Base-by-base conservation (phyloP, 2,797 vertebrate species). In the Melanotaenia trifasciata region DNA sequence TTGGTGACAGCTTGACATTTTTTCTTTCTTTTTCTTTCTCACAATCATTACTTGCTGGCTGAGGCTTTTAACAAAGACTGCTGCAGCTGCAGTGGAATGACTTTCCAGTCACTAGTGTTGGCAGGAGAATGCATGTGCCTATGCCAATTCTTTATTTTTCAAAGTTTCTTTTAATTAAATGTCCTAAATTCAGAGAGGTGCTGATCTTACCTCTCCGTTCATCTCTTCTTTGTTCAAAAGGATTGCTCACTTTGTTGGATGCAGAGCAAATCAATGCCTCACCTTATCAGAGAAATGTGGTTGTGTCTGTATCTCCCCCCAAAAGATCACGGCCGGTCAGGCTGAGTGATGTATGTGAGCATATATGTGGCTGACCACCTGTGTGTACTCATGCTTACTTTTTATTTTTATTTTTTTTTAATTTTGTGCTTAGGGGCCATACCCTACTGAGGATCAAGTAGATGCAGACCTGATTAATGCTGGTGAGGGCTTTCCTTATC, bases 401-500 rank as follows among this genome's bases (percentile, higher is more conserved):
- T 28, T 28, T 28, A 28, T 67, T 62, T 3, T 50, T 80, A 68
- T 77, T 45, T 91, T 53, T 80, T 18, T 4, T 38, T 80, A 66
- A 78, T 40, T 91, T 53, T 81, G 20, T 90, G 73, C 12, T 45
- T 82, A 99, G 98, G 98, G 98, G 67, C 98, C 98, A 0, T 99
- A 99, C 79, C 98, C 98, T n/a, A 83, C 94, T 35, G 94, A 96
- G 78, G 92, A 88, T 5, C 94, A 95, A 77, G 96, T 97, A 40
- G 98, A 99, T 86, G 95, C 98, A 74, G 98, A 99, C 83, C 95
- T 99, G 63, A 99, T 99, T 86, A 99, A 99, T 62, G 98, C 98
- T 76, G 98, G 98, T 98, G 93, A 95, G 87, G 20, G 12, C 79
- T 43, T 30, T 67, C 18, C 4, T 58, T 40, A 79, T 80, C 38